Base-by-base conservation (phyloP, 53 echinoderm and acorn worm genomes). In the Patiria pectinifera region DNA sequence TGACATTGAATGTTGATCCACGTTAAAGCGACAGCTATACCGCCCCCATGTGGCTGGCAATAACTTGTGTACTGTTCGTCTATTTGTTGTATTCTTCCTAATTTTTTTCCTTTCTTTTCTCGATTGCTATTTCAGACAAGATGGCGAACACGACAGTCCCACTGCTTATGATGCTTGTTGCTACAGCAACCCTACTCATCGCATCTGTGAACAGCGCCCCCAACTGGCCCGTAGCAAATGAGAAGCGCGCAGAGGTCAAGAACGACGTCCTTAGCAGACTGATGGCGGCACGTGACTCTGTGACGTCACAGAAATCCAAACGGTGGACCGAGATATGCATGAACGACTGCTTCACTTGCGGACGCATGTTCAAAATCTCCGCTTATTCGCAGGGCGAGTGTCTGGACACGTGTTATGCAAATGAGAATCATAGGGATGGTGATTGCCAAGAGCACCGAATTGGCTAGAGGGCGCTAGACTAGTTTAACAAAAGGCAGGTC, bases 391-490 rank as follows among this genome's bases (percentile, higher is more conserved):
- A 84, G 84, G 9, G 12, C n/a, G 66, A 62, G 2, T 84, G 84
- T 23, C 44, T 84, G 14, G 6, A 35, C 26, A 43, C 66, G 4
- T 84, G 84, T 63, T 4, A 6, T 12, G 14, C 0, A 3, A 10
- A 35, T 15, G 12, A 4, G 6, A 0, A 0, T 1, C 84, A 84
- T 44, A 62, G 84, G 15, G 84, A 84, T 26, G 63, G 19, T 2
- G 84, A 84, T 9, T 84, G 84, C 45, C 84, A 84, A 45, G 84
- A 84, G 45, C 84, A 84, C 45, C 59, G 84, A 43, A 11, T 62
- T 2, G 84, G 63, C 7, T 84, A 84, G 45, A 84, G n/a, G 4
- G 22, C 22, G 10, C 22, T 6, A 9, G 22, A 23, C 24, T 4
- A n/a, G 19, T 18, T 23, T 1, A 4, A 24, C 74, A n/a, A 74